Conservation (phyloP, 35 echinoderm and acorn worm genomes). For the Apostichopus parvimensis region DNA sequence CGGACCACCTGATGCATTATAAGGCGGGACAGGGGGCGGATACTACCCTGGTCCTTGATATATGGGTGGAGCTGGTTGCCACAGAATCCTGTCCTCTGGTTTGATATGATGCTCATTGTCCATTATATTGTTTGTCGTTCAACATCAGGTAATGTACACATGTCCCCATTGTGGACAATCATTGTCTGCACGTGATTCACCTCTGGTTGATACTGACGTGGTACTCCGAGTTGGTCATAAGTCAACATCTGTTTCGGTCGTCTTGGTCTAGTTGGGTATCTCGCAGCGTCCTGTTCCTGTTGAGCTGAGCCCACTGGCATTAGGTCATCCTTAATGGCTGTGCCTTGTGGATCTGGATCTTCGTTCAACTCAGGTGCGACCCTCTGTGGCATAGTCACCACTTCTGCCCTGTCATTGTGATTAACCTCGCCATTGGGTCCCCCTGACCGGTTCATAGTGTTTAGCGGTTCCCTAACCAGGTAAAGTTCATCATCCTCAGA, state of each 20-base stretch:
- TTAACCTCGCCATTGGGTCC: background rate
- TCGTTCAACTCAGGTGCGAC: background rate
- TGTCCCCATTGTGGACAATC: background rate
- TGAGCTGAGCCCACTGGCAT: background rate
- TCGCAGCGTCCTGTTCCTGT: background rate
- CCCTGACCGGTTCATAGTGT: background rate
- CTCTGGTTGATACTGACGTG: background rate
- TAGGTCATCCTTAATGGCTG: background rate
- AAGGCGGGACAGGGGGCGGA: background rate
- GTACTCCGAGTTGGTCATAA: slow-evolving; percentile 21
- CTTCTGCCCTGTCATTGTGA: background rate
- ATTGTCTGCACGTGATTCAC: background rate
- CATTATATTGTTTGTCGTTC: too few species aligned
- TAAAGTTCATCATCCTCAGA: background rate
- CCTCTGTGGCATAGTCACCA: background rate
- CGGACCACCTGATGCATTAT: background rate
- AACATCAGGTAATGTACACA: background rate
- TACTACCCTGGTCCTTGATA: background rate
- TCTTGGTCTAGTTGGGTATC: slow-evolving; percentile 27
- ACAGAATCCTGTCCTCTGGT: too few species aligned
- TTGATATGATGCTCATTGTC: background rate
- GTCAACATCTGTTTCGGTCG: slow-evolving; percentile 1
- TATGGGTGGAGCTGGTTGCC: background rate
- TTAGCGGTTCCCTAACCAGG: background rate
- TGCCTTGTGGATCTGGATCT: background rate